phyloP scores from a whole-genome alignment of 1,140 invertebrate genomes.

The Caenorhabditis brenneri region DNA sequence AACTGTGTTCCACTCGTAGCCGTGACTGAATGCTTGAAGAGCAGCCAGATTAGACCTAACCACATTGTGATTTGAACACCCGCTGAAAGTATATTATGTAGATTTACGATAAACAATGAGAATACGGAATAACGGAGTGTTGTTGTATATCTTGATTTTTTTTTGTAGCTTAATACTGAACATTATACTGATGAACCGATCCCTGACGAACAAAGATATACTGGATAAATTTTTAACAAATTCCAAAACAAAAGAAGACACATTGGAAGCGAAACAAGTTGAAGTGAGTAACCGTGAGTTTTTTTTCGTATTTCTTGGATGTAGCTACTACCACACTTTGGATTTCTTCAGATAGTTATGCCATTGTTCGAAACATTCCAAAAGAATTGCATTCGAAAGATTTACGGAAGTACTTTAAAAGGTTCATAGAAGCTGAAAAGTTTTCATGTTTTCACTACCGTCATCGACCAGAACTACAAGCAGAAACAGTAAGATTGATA shows the following conservation, averaged over 20 bases:
- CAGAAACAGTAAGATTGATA: conserved; percentile 30
- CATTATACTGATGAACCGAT: background rate
- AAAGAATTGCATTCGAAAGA: conserved; percentile 73
- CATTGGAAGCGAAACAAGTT: background rate
- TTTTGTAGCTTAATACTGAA: too few species aligned
- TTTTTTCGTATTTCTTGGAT: background rate
- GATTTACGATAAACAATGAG: conserved; percentile 10
- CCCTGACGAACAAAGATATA: background rate
- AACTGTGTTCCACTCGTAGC: background rate
- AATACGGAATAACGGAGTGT: background rate
- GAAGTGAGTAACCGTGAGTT: conserved; percentile 5
- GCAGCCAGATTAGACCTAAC: background rate
- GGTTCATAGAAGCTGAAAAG: conserved; percentile 73
- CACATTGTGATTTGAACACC: background rate
- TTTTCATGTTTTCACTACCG: conserved; percentile 75
- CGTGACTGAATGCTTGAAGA: background rate
- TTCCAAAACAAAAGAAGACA: background rate
- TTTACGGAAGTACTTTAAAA: conserved; percentile 74
- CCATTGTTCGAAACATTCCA: conserved; percentile 74
- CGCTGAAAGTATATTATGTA: background rate
- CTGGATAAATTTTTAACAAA: background rate
- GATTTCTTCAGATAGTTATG: conserved; percentile 11
- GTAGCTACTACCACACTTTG: background rate
- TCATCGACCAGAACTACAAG: conserved; percentile 73
- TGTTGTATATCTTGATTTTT: too few species aligned